Evolutionary conservation across 2,797 vertebrate species (phyloP), one percentile per base, ranked within the genome.

Genomic region (Acanthurus tractus): DNA sequence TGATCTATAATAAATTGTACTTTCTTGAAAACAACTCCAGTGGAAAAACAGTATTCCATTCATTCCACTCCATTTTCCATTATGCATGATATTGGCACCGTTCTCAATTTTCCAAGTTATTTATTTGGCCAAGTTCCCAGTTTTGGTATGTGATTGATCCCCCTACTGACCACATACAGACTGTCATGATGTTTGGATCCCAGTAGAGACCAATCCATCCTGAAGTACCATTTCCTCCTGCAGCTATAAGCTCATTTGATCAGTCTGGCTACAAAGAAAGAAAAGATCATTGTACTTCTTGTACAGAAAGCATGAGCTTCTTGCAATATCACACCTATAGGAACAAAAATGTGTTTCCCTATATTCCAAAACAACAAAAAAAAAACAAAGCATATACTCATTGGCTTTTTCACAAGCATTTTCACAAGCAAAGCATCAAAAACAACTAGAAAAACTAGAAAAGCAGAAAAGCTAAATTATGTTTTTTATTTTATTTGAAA

Each of bases 1-100:
- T 9, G 5, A 40, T 18, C 17, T 52, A 12, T 11, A 40, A 22
- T 25, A 2, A 38, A 42, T 11, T 4, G 18, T 53, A 25, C 12
- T 48, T 36, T 15, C 22, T 3, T 65, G 9, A 18, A 42, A 42
- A 18, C 25, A 25, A 25, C 25, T 25, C 25, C 25, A 25, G 45
- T 18, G 1, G 0, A 1, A 0, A 0, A 0, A 0, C 3, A 0
- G 0, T 0, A 0, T 1, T 2, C 1, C 1, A 0, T 0, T 0
- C 0, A 0, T 0, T 63, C 79, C 66, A 36, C 63, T 67, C 78
- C 56, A 86, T 10, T 4, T 2, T 38, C 67, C 66, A 20, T 7
- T 0, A 12, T 0, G 0, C 0, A 0, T 0, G 7, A 80, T 0
- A 0, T 2, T 0, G 46, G 1, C 67, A 29, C 0, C 0, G 1